These are phyloP conservation scores for Hippolais icterina DNA, from an alignment of 2,113 vertebrate species.

Conservation along the genomic window DNA sequence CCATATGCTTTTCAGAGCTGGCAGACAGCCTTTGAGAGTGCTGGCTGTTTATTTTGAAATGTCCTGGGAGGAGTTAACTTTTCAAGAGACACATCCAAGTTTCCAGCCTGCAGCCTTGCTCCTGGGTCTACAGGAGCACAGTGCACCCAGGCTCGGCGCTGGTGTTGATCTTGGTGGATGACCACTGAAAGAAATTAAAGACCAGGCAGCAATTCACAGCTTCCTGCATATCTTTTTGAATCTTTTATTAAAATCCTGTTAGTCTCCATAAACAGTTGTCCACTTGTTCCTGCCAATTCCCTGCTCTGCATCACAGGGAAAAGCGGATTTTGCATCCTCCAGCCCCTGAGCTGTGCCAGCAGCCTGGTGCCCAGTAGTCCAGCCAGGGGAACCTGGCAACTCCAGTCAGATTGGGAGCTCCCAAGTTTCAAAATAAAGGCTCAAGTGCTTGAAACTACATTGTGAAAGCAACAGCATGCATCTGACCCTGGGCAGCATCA, in stretches of 20 bases:
- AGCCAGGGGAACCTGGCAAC: not conserved
- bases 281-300: not conserved
- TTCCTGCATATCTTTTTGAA: not conserved
- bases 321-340: not conserved
- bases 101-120: not conserved
- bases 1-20: not conserved
- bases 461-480: not conserved
- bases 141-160: not conserved
- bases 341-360: not conserved
- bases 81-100: not conserved
- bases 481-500: not conserved
- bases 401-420: not conserved
- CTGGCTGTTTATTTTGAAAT: not conserved
- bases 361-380: not conserved
- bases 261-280: not conserved
- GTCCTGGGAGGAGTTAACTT: not conserved
- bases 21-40: not conserved
- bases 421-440: not conserved
- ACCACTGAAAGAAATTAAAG: not conserved
- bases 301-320: not conserved
- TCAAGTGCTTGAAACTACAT: not conserved
- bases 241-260: not conserved
- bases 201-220: not conserved
- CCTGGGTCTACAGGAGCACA: fast-evolving
- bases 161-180: not conserved